Evolutionary conservation across 1,140 invertebrate genomes (phyloP), one percentile per base, ranked within the genome.

Genomic region (Drosophila ambigua): DNA sequence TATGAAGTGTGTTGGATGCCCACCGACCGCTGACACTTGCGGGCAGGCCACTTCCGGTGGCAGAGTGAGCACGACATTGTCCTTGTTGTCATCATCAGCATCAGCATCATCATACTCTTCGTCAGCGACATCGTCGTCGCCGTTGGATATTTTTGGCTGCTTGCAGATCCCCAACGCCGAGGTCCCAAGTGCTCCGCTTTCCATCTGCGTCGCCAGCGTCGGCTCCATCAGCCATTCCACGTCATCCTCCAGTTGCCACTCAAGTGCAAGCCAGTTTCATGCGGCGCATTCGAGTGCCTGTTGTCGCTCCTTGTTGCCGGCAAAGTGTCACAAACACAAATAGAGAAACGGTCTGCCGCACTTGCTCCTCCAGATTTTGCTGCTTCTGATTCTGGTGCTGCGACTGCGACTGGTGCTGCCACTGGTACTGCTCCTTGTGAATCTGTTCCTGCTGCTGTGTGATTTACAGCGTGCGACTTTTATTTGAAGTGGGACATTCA

Each of bases 401-500:
- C 4, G 31, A 24, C 52, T 7, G 15, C 6, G 23, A 8, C 31
- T 15, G 5, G 7, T 24, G 0, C 35, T 13, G 4, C 39, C 28
- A 8, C 71, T 44, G 15, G 4, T 16, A 11, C 28, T 24, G 41
- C 26, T 28, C 35, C 43, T 39, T 13, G 49, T 43, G 35, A 39
- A 39, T 35, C 54, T 58, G 26, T 72, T 53, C 54, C 79, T 52
- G 66, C 64, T 60, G 79, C 77, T 78, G 74, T 77, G 79, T 87
- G 84, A 88, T 87, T 87, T 87, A 87, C 83, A 89, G 83, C 79
- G 75, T 88, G 83, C 79, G 79, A 89, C 83, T 87, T 87, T 88
- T 83, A 87, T 87, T 87, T 87, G 84, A 87, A 87, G 83, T 87
- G 83, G 83, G 79, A 88, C 83, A 87, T 87, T 87, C 84, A 87